These are phyloP conservation scores for Oxycera nigricornis DNA, from an alignment of 2,888 invertebrate genomes.

Conservation along the genomic window DNA sequence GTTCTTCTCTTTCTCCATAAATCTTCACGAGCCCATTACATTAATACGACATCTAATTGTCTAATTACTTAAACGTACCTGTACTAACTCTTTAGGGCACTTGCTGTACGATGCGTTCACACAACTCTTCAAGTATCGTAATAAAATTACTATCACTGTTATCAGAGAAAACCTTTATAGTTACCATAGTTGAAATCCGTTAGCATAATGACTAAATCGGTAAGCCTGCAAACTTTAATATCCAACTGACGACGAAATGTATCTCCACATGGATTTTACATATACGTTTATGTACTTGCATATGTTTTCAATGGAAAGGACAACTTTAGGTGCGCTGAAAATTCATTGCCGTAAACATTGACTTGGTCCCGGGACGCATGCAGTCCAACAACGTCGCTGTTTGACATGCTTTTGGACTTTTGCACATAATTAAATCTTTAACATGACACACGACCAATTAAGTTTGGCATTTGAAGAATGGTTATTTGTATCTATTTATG, in stretches of 20 bases:
- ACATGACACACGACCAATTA: conserved; percentile 25
- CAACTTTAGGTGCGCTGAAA: background rate
- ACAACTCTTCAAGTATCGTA: too few species aligned
- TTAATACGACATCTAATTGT: too few species aligned
- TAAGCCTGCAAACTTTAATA: background rate
- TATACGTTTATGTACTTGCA: too few species aligned
- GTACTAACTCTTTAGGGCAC: too few species aligned
- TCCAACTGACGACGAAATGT: background rate
- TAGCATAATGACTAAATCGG: background rate
- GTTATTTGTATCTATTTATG: background rate
- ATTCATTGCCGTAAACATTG: background rate
- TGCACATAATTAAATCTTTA: conserved; percentile 35
- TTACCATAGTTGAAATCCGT: background rate
- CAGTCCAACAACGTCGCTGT: background rate
- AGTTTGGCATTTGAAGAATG: conserved; percentile 18
- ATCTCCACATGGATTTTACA: too few species aligned
- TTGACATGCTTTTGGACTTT: conserved; percentile 1
- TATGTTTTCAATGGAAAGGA: background rate
- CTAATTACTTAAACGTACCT: too few species aligned
- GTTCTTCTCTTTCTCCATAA: too few species aligned
- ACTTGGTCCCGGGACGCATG: background rate
- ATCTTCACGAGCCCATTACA: too few species aligned
- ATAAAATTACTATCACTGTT: too few species aligned
- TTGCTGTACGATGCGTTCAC: background rate
- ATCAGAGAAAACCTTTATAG: too few species aligned